Evolutionary conservation across 2,888 invertebrate species (phyloP).

Genomic region (Acrocera orbiculus): DNA sequence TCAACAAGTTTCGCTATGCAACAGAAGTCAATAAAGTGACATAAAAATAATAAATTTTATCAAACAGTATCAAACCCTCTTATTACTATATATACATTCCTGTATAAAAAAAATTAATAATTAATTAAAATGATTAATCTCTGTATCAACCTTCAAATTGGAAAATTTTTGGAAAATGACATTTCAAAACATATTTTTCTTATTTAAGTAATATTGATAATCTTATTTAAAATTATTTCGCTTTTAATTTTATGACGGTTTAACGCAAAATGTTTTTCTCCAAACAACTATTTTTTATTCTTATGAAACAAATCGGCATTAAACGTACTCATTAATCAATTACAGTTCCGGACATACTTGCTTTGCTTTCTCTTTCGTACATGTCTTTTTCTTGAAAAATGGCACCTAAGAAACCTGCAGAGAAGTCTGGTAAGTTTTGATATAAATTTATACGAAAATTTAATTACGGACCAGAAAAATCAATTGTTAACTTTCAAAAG

Average conservation of each 20-base stretch:
- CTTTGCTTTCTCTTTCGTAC: background rate
- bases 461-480: conserved; percentile 5
- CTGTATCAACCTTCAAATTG: no score
- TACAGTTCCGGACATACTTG: background rate
- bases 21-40: no score
- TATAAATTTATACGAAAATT: no score
- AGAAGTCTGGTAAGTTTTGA: conserved; percentile 73
- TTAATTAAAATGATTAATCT: no score
- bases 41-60: no score
- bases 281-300: background rate
- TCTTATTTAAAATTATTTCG: background rate
- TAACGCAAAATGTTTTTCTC: background rate
- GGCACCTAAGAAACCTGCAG: conserved; percentile 77
- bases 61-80: no score
- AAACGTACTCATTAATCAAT: background rate
- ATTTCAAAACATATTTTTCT: no score
- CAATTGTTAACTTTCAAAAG: conserved; percentile 24
- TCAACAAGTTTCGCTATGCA: no score
- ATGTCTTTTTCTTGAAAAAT: conserved; percentile 41
- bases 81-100: no score
- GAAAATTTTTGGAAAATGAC: no score
- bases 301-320: background rate
- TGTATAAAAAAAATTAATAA: no score
- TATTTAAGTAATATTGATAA: no score
- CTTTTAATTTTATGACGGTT: background rate